Conservation (phyloP, 2,797 vertebrate genomes). For the Saxicola maurus region DNA sequence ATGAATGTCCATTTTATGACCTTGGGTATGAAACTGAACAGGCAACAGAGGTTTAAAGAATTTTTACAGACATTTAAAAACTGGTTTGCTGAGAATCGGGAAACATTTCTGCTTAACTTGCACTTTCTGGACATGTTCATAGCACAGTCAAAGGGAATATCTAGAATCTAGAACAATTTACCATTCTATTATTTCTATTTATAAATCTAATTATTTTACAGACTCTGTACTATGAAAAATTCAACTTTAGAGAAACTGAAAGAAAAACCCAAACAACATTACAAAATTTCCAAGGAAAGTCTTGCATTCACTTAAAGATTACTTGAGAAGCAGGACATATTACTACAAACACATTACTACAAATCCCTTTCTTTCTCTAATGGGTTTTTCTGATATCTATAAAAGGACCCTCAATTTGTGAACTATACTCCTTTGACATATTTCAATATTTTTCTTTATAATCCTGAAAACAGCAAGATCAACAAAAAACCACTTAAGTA, state of each 20-base stretch:
- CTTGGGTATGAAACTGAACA: background rate
- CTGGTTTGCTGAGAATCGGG: background rate
- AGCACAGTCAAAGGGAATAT: background rate
- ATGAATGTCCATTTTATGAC: background rate
- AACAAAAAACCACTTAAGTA: background rate
- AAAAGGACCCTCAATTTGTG: background rate
- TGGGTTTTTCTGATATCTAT: background rate
- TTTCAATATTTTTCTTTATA: background rate
- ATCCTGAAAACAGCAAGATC: background rate
- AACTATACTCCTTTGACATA: background rate
- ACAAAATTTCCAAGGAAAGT: background rate
- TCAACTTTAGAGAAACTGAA: background rate
- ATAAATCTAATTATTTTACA: background rate
- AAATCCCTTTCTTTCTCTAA: background rate
- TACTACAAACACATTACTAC: background rate
- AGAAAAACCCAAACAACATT: background rate
- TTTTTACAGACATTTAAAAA: background rate
- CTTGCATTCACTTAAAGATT: background rate
- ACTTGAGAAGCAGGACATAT: background rate
- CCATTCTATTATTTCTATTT: background rate
- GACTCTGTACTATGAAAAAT: background rate
- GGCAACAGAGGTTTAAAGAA: background rate
- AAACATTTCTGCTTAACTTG: background rate
- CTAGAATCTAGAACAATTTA: background rate
- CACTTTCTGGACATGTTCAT: background rate